phyloP scores from a whole-genome alignment of 2,888 invertebrate genomes.

The Heliconius ethilla region DNA sequence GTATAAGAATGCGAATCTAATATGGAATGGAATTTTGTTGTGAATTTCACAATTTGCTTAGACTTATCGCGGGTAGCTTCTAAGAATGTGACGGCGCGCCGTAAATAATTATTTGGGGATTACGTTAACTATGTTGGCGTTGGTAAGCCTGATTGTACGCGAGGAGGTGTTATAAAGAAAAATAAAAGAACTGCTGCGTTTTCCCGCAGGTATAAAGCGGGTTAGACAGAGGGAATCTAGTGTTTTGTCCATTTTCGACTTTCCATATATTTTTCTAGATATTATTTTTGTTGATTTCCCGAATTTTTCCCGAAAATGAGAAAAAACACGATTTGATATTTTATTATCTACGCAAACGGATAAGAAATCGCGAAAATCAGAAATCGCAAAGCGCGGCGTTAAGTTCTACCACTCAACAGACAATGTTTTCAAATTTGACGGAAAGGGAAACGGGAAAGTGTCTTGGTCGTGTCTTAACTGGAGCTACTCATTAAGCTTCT shows the following conservation, averaged over 20 bases:
- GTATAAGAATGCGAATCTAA: constrained; percentile 33
- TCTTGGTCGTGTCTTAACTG: no score
- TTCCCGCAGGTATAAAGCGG: no score
- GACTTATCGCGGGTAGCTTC: constrained; percentile 8
- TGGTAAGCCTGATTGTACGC: not conserved
- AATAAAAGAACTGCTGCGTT: not conserved
- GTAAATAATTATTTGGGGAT: constrained; percentile 13
- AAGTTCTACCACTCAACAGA: no score
- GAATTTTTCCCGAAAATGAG: not conserved
- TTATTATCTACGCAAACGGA: not conserved
- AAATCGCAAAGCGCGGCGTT: no score
- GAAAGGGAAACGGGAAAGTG: no score
- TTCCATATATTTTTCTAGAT: not conserved
- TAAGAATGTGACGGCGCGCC: not conserved
- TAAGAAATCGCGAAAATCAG: no score
- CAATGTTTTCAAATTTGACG: no score
- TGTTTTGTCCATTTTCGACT: not conserved
- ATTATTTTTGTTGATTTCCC: not conserved
- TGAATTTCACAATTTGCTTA: constrained; percentile 25
- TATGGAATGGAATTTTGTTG: constrained; percentile 18
- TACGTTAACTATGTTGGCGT: not conserved
- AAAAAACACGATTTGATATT: not conserved
- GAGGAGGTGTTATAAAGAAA: not conserved
- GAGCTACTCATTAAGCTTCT: no score
- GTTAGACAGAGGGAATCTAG: not conserved